Evolutionary conservation across 2,113 vertebrate genomes (phyloP), one percentile per base, ranked within the genome.

Genomic region (Noturus placidus): DNA sequence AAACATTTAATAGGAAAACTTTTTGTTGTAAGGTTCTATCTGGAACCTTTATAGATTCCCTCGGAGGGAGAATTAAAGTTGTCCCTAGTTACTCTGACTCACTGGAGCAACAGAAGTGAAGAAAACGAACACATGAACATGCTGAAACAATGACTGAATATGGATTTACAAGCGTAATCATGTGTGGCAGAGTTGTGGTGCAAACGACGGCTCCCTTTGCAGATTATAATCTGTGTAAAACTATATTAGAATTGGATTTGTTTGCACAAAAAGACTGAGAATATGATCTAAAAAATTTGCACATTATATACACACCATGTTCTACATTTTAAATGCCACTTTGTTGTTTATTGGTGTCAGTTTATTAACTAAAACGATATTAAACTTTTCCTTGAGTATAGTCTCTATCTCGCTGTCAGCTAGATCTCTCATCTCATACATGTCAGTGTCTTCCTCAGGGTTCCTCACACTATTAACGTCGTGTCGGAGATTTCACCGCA

Each of bases 301-400:
- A 25, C 22, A 46, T n/a, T 77, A 4, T 52, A 7, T 52, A 52
- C 11, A 77, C 46, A 77, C 46, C 46, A 8, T n/a, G 17, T 77
- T 5, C 50, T 56, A 80, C 38, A 38, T 1, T 59, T 33, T 4
- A 46, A 14, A 94, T 0, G 0, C 0, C 2, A 6, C 27, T 88
- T 91, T 93, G 3, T 92, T 81, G 1, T 94, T 92, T 77, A 93
- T 87, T 13, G 95, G 93, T 20, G 94, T 91, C 22, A 97, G 86
- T 88, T 97, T 97, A 87, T 83, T 94, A 1, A 92, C 91, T 78
- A 97, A 89, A 27, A 67, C 92, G 20, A 98, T 4, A 50, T 91
- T 92, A 90, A 98, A 97, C 92, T 93, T 94, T 11, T 95, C 94
- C 90, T 90, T 94, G 77, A 99, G 92, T 30, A 94, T 85, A 80